These are phyloP conservation scores for Cyanoramphus novaezelandiae DNA, from an alignment of 2,113 vertebrate species.

Conservation along the genomic window DNA sequence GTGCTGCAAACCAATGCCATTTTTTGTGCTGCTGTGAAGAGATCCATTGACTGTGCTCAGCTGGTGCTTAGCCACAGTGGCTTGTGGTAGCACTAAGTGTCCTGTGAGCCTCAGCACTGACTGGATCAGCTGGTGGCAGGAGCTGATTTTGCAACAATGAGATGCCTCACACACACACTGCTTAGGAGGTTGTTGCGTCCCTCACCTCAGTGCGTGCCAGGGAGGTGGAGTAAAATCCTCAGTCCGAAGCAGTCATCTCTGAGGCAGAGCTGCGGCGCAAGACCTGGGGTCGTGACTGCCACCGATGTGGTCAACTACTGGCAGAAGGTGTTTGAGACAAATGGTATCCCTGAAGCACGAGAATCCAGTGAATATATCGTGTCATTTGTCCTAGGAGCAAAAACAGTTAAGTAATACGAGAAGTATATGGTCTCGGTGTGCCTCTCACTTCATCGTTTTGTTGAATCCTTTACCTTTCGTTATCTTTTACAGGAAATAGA, in stretches of 20 bases:
- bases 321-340: conserved; percentile 78
- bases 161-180: background rate
- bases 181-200: background rate
- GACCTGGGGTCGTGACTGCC: background rate
- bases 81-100: background rate
- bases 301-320: conserved; percentile 73
- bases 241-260: background rate
- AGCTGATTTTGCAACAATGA: conserved; percentile 20
- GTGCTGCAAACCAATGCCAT: background rate
- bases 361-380: conserved; percentile 88
- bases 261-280: background rate
- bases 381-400: conserved; percentile 90
- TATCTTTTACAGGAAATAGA: background rate
- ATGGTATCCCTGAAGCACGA: conserved; percentile 82
- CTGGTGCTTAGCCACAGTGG: background rate
- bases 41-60: background rate
- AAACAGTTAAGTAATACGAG: conserved; percentile 85
- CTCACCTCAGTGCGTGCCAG: background rate
- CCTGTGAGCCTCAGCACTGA: background rate
- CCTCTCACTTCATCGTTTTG: background rate
- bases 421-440: background rate
- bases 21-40: background rate
- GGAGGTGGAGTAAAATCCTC: background rate
- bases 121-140: background rate
- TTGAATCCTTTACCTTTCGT: background rate